A percentile compares a stretch with the other conserved stretches of the same genome.
Evolutionary conservation across 2,113 vertebrate genomes (phyloP).

Genomic region (Tragulus kanchil): DNA sequence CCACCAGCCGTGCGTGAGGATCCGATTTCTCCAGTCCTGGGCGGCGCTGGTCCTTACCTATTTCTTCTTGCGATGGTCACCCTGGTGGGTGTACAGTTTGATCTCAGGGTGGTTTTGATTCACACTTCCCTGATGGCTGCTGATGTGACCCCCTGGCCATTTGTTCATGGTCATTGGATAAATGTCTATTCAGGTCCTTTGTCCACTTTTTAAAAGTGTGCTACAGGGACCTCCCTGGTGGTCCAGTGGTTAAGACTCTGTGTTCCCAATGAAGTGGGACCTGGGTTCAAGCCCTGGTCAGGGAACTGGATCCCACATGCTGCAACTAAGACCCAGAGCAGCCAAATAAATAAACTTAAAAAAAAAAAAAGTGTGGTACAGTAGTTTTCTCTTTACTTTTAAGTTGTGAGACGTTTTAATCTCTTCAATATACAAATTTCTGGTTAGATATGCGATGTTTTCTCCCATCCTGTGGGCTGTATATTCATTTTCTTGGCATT

Average conservation of each 20-base stretch:
- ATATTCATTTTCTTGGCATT: neutral
- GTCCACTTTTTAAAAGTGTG: neutral
- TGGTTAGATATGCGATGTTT: neutral
- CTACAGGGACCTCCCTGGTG: neutral
- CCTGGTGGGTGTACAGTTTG: neutral
- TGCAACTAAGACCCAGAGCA: too few relatives aligned
- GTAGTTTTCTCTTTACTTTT: neutral
- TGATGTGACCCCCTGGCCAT: neutral
- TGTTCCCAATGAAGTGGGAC: too few relatives aligned
- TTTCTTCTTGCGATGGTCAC: neutral
- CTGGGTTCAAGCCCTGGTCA: too few relatives aligned
- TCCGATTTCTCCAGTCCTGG: neutral
- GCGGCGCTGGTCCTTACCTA: too few relatives aligned
- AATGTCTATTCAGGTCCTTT: neutral
- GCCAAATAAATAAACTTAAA: too few relatives aligned
- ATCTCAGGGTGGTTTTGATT: neutral
- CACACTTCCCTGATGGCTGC: neutral
- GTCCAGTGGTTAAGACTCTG: too few relatives aligned
- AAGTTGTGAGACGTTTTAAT: neutral
- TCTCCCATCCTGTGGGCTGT: neutral
- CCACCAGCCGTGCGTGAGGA: neutral
- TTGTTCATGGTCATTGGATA: neutral
- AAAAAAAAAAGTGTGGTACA: neutral
- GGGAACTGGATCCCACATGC: too few relatives aligned
- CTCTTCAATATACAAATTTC: neutral